Evolutionary conservation across 2,113 vertebrate species (phyloP), one percentile per base, ranked within the genome.

Genomic region (Acinonyx jubatus): DNA sequence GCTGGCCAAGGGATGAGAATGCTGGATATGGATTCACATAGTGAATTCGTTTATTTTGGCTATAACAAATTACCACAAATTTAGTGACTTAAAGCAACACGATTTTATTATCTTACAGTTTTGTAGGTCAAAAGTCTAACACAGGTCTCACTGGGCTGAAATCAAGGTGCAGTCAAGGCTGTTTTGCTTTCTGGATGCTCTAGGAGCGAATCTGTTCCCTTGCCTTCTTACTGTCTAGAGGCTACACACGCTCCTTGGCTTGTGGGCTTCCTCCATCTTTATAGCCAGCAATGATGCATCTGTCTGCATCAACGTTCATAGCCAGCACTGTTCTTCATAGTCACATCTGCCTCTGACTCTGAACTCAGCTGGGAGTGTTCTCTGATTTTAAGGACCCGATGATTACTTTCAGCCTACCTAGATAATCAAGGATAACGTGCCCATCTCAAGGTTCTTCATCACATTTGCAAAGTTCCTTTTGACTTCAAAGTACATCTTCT

Each of bases 21-120:
- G 23, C 25, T 92, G 79, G 66, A n/a, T 68, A 4, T 55, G 50
- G 79, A 73, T 50, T 91, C 74, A 50, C 65, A 3, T 21, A 14
- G 8, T 65, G 4, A 92, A 63, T 96, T 92, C 5, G 31, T 90
- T 94, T 95, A 84, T 78, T 92, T 55, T 92, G 66, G 80, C 76
- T 95, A 21, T 73, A 94, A 92, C 33, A 83, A n/a, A 81, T 85
- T 68, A 71, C 63, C 31, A 1, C 33, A 80, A 65, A 65, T 5
- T 5, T 73, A 48, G 8, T 74, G 71, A 2, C 57, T 96, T 73
- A 31, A 25, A 81, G 61, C 73, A 57, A 38, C 27, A 69, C 5
- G 52, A 3, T 29, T n/a, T 57, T 33, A 76, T 71, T 74, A 71
- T 41, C 52, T 61, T 84, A 41, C 1, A 11, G 1, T 79, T 80